Evolutionary conservation across 1,140 invertebrate genomes (phyloP), one percentile per base, ranked within the genome.

Genomic region (Pogonognathellus flavescens): DNA sequence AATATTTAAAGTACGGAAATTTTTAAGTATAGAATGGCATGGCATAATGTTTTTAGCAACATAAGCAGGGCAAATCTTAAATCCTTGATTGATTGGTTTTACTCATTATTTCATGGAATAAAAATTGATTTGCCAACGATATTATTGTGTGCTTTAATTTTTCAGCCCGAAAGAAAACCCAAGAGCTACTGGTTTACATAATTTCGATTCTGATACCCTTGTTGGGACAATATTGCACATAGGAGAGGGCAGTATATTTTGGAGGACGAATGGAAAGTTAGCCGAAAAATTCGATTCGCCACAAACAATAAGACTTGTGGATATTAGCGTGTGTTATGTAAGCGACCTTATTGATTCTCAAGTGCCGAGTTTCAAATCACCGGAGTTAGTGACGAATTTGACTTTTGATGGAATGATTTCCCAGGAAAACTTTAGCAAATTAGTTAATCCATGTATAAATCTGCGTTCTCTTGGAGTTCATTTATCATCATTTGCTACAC

Each of bases 281-380:
- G 16, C 25, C n/a, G 25, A 49, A 4, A 13, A 31, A 18, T 76
- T 76, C 16, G 41, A 76, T 49, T 76, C 70, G 1, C 70, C 70
- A 18, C 70, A 76, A 50, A 76, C 70, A 16, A 76, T 76, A 2
- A 14, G 16, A 76, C 70, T 76, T 4, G 25, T 76, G n/a, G 70
- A 76, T 50, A 31, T 76, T 10, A 76, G 25, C 0, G 31, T 41
- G n/a, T 76, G 70, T 14, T 76, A 76, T 14, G 31, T 76, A 11
- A 76, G 70, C 41, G 70, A 76, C 49, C n/a, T 76, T 31, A 7
- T 18, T 18, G 31, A 76, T 6, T 49, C n/a, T 14, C 4, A 2
- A 3, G 70, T 76, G 9, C 70, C 70, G 4, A n/a, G 49, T 50
- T 76, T 76, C 14, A 76, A 76, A 31, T 76, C 70, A 18, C 70